Evolutionary conservation across 2,113 vertebrate species (phyloP).

Genomic region (Reinhardtius hippoglossoides): DNA sequence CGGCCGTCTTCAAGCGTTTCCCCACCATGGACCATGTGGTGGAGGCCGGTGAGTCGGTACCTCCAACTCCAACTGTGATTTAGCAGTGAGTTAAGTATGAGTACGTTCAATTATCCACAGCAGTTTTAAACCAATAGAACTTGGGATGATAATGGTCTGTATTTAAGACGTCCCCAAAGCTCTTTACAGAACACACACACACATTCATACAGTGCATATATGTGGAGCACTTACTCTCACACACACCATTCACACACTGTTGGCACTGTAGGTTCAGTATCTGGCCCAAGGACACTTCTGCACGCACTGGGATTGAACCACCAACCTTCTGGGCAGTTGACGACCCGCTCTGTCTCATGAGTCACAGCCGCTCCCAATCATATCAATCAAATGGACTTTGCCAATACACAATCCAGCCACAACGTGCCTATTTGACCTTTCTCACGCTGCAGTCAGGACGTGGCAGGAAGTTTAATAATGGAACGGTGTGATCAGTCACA

Average conservation of each 20-base stretch:
- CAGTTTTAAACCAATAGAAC: neutral
- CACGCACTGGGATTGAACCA: neutral
- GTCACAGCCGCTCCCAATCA: too few species aligned
- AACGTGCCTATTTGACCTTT: neutral
- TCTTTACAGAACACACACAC: too few species aligned
- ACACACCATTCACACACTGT: too few species aligned
- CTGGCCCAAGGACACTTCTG: too few species aligned
- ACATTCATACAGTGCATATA: too few species aligned
- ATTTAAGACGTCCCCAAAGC: too few species aligned
- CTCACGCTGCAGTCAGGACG: neutral
- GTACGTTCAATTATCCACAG: neutral
- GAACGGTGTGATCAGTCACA: neutral
- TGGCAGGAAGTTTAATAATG: neutral
- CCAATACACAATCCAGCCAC: too few species aligned
- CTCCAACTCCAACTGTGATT: neutral
- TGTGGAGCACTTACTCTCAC: too few species aligned
- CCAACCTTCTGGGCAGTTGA: neutral
- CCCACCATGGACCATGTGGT: conserved; percentile 95
- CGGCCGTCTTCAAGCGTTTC: conserved; percentile 91
- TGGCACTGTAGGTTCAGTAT: too few species aligned
- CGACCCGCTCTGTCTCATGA: too few species aligned
- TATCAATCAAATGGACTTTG: too few species aligned
- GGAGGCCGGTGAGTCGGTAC: conserved; percentile 85
- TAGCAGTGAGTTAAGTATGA: neutral
- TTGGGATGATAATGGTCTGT: neutral